Evolutionary conservation across 1,140 invertebrate genomes (phyloP).

Genomic region (Drosophila fuyamai): DNA sequence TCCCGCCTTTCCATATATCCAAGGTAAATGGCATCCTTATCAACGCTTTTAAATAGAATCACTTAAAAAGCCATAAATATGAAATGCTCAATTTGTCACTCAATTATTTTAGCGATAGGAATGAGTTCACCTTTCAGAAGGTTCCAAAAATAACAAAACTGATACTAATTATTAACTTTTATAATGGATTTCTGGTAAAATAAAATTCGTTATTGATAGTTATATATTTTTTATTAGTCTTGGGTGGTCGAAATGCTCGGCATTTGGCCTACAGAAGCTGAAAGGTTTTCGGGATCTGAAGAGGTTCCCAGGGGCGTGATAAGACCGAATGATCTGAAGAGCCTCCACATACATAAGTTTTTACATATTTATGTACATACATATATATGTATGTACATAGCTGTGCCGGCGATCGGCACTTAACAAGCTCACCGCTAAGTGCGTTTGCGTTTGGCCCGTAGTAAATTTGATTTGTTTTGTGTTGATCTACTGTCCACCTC

Average conservation of each 20-base stretch:
- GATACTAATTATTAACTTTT: too few relatives aligned
- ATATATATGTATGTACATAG: constrained; percentile 10
- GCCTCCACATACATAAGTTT: neutral
- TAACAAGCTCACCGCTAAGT: constrained; percentile 39
- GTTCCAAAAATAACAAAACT: neutral
- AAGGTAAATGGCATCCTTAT: constrained; percentile 9
- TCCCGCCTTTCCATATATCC: neutral
- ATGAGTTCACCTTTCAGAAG: neutral
- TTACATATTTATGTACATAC: constrained; percentile 10
- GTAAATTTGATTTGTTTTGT: constrained; percentile 46
- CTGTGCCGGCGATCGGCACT: neutral
- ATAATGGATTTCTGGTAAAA: neutral
- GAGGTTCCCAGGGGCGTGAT: neutral
- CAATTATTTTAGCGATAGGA: constrained; percentile 10
- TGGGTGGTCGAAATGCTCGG: neutral
- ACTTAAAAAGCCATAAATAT: constrained; percentile 7
- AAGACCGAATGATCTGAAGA: neutral
- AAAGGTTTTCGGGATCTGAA: neutral
- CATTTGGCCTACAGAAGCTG: neutral
- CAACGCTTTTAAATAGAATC: neutral
- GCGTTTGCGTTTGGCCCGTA: constrained; percentile 36
- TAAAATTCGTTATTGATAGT: neutral
- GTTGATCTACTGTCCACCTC: constrained; percentile 7
- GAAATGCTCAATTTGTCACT: constrained; percentile 10
- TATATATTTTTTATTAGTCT: neutral